These are phyloP conservation scores for Oxyruncus cristatus DNA, from an alignment of 2,113 vertebrate genomes.

Conservation along the genomic window DNA sequence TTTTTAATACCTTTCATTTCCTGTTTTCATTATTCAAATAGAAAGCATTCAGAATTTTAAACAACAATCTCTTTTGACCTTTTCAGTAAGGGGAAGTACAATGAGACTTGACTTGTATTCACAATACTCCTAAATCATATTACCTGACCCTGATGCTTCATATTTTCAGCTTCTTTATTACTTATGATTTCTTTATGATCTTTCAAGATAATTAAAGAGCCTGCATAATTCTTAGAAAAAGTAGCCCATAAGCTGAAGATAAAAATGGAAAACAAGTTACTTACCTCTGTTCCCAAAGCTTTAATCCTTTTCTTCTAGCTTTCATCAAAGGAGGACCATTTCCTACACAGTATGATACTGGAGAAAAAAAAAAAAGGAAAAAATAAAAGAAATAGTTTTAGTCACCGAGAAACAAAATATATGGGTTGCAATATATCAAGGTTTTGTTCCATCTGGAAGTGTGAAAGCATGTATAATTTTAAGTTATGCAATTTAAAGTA, in stretches of 20 bases:
- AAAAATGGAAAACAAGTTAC: background rate
- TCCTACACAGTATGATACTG: background rate
- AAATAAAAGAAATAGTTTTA: background rate
- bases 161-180: background rate
- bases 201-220: background rate
- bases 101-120: background rate
- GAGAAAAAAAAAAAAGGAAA: rapidly evolving
- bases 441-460: background rate
- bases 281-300: background rate
- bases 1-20: background rate
- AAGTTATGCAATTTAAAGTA: background rate
- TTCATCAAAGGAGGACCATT: background rate
- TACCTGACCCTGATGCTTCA: background rate
- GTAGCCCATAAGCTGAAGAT: background rate
- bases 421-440: background rate
- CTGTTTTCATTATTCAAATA: background rate
- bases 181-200: background rate
- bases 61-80: background rate
- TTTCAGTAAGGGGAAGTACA: background rate
- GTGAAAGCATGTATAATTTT: background rate
- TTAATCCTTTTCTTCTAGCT: background rate
- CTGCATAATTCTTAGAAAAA: background rate
- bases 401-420: background rate
- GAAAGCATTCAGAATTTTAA: background rate
- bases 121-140: background rate